Percentiles rank a stretch among this genome's conserved stretches.
phyloP scores from a whole-genome alignment of 2,113 vertebrate genomes.

The Poeciliopsis retropinna region DNA sequence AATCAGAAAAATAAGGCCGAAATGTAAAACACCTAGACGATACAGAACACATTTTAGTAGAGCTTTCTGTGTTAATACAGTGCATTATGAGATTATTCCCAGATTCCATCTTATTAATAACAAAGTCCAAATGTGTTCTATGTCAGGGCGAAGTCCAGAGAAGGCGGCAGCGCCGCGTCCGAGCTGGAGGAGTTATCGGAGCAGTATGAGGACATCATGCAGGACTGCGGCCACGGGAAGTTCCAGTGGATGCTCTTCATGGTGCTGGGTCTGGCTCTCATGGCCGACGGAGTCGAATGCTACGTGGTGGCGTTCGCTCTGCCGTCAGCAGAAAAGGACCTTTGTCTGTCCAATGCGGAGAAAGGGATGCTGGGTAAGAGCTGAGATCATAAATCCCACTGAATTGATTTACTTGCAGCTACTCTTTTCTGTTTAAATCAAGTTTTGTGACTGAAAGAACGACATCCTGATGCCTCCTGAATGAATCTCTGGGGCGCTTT shows the following conservation, averaged over 20 bases:
- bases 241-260: slow-evolving; percentile 97
- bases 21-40: too few relatives aligned
- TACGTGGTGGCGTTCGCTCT: slow-evolving; percentile 95
- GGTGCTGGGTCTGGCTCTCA: slow-evolving; percentile 92
- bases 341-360: slow-evolving; percentile 93
- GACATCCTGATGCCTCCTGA: too few relatives aligned
- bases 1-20: too few relatives aligned
- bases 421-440: too few relatives aligned
- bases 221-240: slow-evolving; percentile 94
- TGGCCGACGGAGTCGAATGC: slow-evolving; percentile 96
- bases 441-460: too few relatives aligned
- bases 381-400: background rate
- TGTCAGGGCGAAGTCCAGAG: slow-evolving; percentile 80
- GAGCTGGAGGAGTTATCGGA: slow-evolving; percentile 92
- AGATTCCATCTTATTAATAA: too few relatives aligned
- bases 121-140: background rate
- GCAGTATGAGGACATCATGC: slow-evolving; percentile 95
- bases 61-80: too few relatives aligned
- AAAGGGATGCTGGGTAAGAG: slow-evolving; percentile 97
- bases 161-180: slow-evolving; percentile 76
- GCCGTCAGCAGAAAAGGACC: slow-evolving; percentile 95
- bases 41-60: too few relatives aligned
- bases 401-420: background rate
- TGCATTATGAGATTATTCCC: too few relatives aligned
- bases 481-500: too few relatives aligned